Conservation (phyloP, 2,797 vertebrate genomes). For the Scyliorhinus canicula region DNA sequence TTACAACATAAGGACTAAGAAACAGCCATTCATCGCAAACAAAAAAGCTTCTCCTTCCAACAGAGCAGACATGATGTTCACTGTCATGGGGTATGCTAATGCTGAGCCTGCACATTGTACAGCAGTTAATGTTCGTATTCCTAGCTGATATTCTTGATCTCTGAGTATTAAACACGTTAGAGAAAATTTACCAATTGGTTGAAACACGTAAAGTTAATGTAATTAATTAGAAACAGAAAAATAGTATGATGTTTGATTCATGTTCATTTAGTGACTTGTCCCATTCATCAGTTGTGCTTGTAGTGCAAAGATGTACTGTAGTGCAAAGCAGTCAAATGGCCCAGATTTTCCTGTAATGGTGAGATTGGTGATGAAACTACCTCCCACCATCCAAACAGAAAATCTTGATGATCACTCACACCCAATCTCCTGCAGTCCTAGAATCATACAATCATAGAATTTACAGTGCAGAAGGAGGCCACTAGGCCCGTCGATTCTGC, state of each 20-base stretch:
- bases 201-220: background rate
- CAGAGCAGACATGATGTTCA: background rate
- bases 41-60: background rate
- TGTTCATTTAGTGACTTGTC: background rate
- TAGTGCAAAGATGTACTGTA: background rate
- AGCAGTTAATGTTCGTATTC: background rate
- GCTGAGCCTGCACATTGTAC: background rate
- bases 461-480: too few species aligned
- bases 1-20: background rate
- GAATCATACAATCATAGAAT: too few species aligned
- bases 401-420: background rate
- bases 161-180: background rate
- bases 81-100: background rate
- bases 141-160: background rate
- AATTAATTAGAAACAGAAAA: background rate
- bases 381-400: background rate
- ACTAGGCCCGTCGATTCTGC: too few species aligned
- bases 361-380: background rate
- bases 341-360: background rate
- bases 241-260: background rate
- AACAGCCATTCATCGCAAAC: background rate
- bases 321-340: background rate
- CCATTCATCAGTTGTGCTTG: background rate
- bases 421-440: background rate
- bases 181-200: background rate